These are phyloP conservation scores for Belonocnema kinseyi DNA, from an alignment of 1,140 invertebrate species.

Conservation along the genomic window DNA sequence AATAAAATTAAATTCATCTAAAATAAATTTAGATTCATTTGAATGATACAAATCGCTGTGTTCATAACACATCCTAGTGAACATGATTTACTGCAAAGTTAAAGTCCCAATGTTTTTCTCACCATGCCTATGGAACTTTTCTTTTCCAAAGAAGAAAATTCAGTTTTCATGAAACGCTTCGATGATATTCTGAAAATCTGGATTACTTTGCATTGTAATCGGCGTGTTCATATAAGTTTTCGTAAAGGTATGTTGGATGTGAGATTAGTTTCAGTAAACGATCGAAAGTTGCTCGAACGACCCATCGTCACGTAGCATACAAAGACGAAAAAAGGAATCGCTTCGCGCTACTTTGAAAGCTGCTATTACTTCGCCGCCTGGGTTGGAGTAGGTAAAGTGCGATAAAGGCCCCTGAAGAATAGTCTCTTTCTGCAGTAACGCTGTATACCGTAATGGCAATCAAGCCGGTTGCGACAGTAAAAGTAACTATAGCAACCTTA, in stretches of 20 bases:
- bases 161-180: too few relatives aligned
- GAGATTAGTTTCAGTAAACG: conserved; percentile 5
- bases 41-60: too few relatives aligned
- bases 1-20: too few relatives aligned
- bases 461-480: conserved; percentile 7
- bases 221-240: too few relatives aligned
- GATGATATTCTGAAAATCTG: too few relatives aligned
- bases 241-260: not conserved
- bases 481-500: conserved; percentile 20
- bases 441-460: conserved; percentile 18
- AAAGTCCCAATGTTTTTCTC: too few relatives aligned
- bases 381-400: conserved; percentile 4
- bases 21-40: too few relatives aligned
- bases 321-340: conserved; percentile 1
- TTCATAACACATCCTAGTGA: too few relatives aligned
- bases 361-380: conserved; percentile 1
- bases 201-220: too few relatives aligned
- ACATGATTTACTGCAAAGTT: too few relatives aligned
- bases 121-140: too few relatives aligned
- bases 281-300: conserved; percentile 1
- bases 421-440: conserved; percentile 4
- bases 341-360: conserved; percentile 1
- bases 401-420: conserved; percentile 11
- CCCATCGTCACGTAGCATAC: conserved; percentile 15
- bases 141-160: too few relatives aligned